phyloP scores from a whole-genome alignment of 2,888 invertebrate genomes.

The Sphaerophoria taeniata region DNA sequence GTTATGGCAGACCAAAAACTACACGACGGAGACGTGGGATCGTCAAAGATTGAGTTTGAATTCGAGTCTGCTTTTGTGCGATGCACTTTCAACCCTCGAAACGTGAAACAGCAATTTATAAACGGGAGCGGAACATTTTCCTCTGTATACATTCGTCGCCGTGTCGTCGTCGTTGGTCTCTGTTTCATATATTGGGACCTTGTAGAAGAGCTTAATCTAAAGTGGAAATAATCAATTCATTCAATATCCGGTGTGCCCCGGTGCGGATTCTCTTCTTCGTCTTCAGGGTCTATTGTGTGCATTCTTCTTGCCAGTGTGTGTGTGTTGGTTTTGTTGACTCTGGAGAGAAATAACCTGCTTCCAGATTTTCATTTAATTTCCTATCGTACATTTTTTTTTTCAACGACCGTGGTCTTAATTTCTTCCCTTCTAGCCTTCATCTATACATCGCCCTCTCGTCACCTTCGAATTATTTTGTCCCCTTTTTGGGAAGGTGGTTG shows the following conservation, averaged over 20 bases:
- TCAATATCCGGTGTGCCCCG: slow-evolving; percentile 60
- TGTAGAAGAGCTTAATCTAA: slow-evolving; percentile 66
- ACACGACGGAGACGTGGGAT: not conserved
- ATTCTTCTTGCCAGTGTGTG: slow-evolving; percentile 7
- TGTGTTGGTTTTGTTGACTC: slow-evolving; percentile 6
- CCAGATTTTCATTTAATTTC: slow-evolving; percentile 21
- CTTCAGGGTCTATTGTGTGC: not conserved
- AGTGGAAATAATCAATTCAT: slow-evolving; percentile 74
- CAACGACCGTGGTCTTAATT: slow-evolving; percentile 17
- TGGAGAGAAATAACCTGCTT: slow-evolving; percentile 60
- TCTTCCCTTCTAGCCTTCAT: slow-evolving; percentile 8
- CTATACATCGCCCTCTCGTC: not conserved
- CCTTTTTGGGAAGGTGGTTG: not conserved
- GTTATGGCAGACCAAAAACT: too few relatives aligned
- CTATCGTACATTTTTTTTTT: not conserved
- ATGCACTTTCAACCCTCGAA: slow-evolving; percentile 70
- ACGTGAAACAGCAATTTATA: slow-evolving; percentile 64
- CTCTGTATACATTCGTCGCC: not conserved
- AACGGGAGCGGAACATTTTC: slow-evolving; percentile 25
- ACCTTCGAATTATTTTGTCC: too few relatives aligned
- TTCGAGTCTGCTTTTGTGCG: slow-evolving; percentile 38
- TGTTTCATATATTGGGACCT: too few relatives aligned
- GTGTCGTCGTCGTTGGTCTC: too few relatives aligned
- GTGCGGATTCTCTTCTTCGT: slow-evolving; percentile 18
- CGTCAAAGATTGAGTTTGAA: slow-evolving; percentile 21